A percentile compares a stretch with the other conserved stretches of the same genome.
Conservation (phyloP, 1,140 invertebrate genomes). For the Euura saliciscinereae region DNA sequence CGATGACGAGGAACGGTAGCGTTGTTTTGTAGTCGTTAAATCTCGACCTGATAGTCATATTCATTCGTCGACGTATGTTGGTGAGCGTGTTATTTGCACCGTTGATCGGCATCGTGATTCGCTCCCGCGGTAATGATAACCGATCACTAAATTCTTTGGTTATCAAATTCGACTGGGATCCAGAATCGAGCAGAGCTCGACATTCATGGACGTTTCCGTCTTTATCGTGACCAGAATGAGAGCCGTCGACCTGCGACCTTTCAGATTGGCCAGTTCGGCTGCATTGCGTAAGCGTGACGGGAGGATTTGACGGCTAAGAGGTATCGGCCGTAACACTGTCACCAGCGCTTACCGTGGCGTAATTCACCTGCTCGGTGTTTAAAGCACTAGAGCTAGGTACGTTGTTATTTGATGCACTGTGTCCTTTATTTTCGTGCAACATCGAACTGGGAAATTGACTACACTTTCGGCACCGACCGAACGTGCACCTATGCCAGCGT, state of each 20-base stretch:
- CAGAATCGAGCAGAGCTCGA: conserved; percentile 18
- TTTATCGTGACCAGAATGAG: neutral
- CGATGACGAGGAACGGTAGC: neutral
- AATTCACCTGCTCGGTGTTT: neutral
- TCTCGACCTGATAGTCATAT: conserved; percentile 9
- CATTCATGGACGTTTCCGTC: conserved; percentile 7
- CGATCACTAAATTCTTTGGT: no score
- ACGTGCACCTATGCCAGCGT: neutral
- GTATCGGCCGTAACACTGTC: neutral
- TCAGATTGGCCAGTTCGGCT: neutral
- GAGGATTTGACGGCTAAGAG: neutral
- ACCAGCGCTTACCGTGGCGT: neutral
- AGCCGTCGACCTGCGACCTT: neutral
- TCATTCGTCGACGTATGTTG: neutral
- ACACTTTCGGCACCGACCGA: neutral
- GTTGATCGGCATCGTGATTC: conserved; percentile 4
- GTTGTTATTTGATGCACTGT: neutral
- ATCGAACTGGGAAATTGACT: neutral
- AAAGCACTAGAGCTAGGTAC: neutral
- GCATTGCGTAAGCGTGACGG: neutral
- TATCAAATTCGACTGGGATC: conserved; percentile 20
- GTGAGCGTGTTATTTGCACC: neutral
- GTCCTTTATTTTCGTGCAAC: neutral
- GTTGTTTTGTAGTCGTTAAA: neutral
- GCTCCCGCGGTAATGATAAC: no score